phyloP scores from a whole-genome alignment of 1,140 invertebrate species.

The Nasonia vitripennis region DNA sequence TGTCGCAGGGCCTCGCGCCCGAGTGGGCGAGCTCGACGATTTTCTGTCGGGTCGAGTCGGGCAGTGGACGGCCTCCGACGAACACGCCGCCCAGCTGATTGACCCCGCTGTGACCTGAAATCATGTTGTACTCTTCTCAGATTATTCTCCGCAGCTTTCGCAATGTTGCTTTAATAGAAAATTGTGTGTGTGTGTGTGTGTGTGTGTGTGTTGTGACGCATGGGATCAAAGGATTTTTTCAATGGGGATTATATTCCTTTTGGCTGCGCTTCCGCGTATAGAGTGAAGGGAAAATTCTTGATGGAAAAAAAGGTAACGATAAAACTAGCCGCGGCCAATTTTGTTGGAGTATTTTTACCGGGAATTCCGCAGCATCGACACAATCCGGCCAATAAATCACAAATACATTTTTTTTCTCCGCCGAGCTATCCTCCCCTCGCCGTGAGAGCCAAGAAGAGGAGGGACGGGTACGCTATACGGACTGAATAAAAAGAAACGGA shows the following conservation, averaged over 20 bases:
- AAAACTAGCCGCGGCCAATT: slow-evolving; percentile 7
- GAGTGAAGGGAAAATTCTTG: too few relatives aligned
- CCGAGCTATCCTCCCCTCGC: background rate
- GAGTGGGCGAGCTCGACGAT: slow-evolving; percentile 96
- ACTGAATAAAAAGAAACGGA: slow-evolving; percentile 17
- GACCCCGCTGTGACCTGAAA: slow-evolving; percentile 93
- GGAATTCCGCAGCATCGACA: slow-evolving; percentile 32
- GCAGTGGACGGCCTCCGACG: slow-evolving; percentile 96
- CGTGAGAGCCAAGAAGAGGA: background rate
- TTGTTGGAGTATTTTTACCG: slow-evolving; percentile 47
- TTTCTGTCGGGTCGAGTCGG: slow-evolving; percentile 95
- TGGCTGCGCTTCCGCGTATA: too few relatives aligned
- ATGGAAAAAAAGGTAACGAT: too few relatives aligned
- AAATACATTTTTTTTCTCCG: slow-evolving; percentile 53
- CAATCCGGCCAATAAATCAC: slow-evolving; percentile 52
- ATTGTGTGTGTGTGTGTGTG: too few relatives aligned
- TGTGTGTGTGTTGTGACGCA: too few relatives aligned
- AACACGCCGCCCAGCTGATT: slow-evolving; percentile 99
- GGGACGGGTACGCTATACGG: background rate
- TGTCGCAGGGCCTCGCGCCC: slow-evolving; percentile 95
- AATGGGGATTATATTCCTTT: too few relatives aligned
- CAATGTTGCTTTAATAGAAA: background rate
- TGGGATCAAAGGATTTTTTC: too few relatives aligned
- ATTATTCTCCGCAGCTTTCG: slow-evolving; percentile 35
- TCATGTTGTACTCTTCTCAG: slow-evolving; percentile 53